phyloP scores from a whole-genome alignment of 2,888 invertebrate species.

The Caenorhabditis zanzibari region DNA sequence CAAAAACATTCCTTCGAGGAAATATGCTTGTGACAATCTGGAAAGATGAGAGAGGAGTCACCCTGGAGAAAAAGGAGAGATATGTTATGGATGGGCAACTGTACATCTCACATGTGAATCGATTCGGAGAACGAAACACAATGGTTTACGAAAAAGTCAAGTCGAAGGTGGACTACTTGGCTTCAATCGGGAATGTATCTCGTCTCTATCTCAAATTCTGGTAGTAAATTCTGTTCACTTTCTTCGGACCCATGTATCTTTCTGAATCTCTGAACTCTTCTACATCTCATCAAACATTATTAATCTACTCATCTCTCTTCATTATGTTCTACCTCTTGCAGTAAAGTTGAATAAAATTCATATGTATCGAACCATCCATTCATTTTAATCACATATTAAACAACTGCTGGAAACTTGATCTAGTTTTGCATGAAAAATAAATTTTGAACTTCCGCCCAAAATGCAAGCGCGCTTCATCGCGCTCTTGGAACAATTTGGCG shows the following conservation, averaged over 20 bases:
- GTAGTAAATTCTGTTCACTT: neutral
- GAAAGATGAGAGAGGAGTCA: neutral
- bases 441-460: neutral
- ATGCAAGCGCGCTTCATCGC: slow-evolving; percentile 30
- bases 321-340: neutral
- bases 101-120: neutral
- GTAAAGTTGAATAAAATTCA: too few relatives aligned
- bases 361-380: too few relatives aligned
- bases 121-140: neutral
- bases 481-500: neutral
- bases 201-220: slow-evolving; percentile 10
- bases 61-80: neutral
- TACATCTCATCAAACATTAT: neutral
- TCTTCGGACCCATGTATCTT: neutral
- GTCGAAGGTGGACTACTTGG: neutral
- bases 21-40: neutral
- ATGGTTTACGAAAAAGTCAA: slow-evolving; percentile 16
- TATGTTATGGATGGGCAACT: slow-evolving; percentile 16
- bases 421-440: too few relatives aligned
- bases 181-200: neutral
- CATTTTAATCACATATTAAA: neutral
- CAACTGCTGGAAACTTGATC: too few relatives aligned
- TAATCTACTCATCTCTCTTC: neutral
- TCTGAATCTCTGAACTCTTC: neutral
- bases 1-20: slow-evolving; percentile 1